Evolutionary conservation across 2,888 invertebrate genomes (phyloP).

Genomic region (Drosophila maculinotata): DNA sequence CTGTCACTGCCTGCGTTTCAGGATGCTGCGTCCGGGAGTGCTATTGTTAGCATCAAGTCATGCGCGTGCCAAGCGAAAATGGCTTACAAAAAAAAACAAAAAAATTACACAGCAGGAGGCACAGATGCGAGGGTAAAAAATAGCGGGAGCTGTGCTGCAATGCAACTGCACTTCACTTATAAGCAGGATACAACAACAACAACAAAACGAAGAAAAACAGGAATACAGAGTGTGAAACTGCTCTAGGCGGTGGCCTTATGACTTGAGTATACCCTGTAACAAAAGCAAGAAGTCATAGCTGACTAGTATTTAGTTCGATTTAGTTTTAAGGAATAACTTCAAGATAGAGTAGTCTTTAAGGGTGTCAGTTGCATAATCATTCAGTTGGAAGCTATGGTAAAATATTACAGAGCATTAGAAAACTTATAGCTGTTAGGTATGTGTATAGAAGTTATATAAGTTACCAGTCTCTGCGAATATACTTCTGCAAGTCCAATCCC

Average conservation of each 20-base stretch:
- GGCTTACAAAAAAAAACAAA: slow-evolving; percentile 28
- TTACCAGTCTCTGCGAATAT: too few relatives aligned
- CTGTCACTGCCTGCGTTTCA: slow-evolving; percentile 34
- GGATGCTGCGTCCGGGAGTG: slow-evolving; percentile 59
- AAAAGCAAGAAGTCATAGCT: background rate
- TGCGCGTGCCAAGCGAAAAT: slow-evolving; percentile 61
- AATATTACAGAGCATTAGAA: too few relatives aligned
- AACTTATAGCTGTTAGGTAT: too few relatives aligned
- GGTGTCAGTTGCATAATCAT: too few relatives aligned
- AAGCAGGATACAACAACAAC: too few relatives aligned
- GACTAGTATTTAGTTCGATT: background rate
- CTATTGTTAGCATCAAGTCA: slow-evolving; percentile 77
- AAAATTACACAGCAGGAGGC: slow-evolving; percentile 18
- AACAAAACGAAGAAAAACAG: slow-evolving; percentile 40
- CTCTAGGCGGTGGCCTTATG: background rate
- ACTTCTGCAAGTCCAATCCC: too few relatives aligned
- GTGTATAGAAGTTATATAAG: too few relatives aligned
- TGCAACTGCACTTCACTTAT: slow-evolving; percentile 63
- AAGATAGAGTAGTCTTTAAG: too few relatives aligned
- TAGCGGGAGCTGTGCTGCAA: slow-evolving; percentile 27
- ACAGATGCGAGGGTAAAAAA: too few relatives aligned
- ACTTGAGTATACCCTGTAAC: slow-evolving; percentile 23
- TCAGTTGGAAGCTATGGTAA: too few relatives aligned
- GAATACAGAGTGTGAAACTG: slow-evolving; percentile 12
- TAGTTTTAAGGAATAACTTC: too few relatives aligned